Conservation (phyloP, 1,140 invertebrate genomes). For the Aphelenchoides besseyi region DNA sequence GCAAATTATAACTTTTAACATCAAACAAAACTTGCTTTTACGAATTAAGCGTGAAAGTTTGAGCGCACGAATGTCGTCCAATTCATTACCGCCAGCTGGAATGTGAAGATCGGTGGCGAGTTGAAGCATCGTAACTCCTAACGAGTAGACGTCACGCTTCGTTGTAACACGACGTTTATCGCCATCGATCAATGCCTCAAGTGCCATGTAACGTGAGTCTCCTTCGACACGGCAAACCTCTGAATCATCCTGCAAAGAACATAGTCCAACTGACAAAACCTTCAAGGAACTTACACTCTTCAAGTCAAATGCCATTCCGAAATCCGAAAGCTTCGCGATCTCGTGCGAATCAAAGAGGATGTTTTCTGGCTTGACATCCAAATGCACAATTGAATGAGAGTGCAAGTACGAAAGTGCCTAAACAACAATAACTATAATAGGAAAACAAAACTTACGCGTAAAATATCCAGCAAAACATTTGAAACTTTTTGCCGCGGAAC, state of each 20-base stretch:
- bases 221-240: slow-evolving; percentile 67
- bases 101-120: slow-evolving; percentile 72
- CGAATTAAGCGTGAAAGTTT: slow-evolving; percentile 63
- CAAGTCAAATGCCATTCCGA: slow-evolving; percentile 73
- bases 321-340: slow-evolving; percentile 73
- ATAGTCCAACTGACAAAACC: slow-evolving; percentile 5
- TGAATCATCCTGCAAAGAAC: slow-evolving; percentile 33
- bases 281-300: slow-evolving; percentile 33
- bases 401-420: slow-evolving; percentile 71
- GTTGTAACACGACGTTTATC: slow-evolving; percentile 65
- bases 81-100: slow-evolving; percentile 70
- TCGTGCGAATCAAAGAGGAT: slow-evolving; percentile 70
- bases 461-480: slow-evolving; percentile 67
- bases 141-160: slow-evolving; percentile 68
- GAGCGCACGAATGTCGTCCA: slow-evolving; percentile 71
- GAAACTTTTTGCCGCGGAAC: slow-evolving; percentile 66
- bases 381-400: slow-evolving; percentile 71
- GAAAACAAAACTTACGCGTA: slow-evolving; percentile 51
- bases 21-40: not conserved
- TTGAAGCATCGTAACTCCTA: slow-evolving; percentile 75
- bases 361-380: slow-evolving; percentile 77
- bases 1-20: not conserved
- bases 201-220: slow-evolving; percentile 75
- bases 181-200: slow-evolving; percentile 71
- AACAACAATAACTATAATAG: slow-evolving; percentile 18